A percentile compares a stretch with the other conserved stretches of the same genome.
phyloP scores from a whole-genome alignment of 2,888 invertebrate species.

The Onthophagus sagittarius region DNA sequence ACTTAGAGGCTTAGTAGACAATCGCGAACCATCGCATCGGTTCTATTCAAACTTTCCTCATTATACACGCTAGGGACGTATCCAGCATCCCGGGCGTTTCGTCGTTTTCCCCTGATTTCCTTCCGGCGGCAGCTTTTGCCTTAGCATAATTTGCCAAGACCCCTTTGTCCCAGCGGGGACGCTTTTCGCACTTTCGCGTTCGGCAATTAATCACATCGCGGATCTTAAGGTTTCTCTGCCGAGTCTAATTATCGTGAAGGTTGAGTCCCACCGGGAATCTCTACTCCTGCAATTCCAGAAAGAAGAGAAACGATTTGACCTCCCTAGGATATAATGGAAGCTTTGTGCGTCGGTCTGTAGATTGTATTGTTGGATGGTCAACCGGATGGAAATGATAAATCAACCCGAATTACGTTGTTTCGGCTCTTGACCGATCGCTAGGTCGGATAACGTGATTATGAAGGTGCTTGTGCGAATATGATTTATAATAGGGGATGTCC shows the following conservation, averaged over 20 bases:
- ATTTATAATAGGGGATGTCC: neutral
- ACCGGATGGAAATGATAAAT: neutral
- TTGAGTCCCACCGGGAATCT: neutral
- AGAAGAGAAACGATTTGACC: neutral
- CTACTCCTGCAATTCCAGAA: neutral
- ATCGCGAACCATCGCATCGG: neutral
- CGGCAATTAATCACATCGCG: neutral
- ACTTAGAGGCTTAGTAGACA: neutral
- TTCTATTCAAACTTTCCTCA: neutral
- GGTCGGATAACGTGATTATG: neutral
- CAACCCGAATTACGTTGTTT: neutral
- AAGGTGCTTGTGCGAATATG: neutral
- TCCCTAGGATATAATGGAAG: neutral
- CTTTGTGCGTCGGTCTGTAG: neutral
- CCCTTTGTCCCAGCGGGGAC: neutral
- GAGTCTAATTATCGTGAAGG: neutral
- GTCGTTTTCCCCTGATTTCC: neutral
- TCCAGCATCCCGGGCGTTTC: neutral
- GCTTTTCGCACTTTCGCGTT: neutral
- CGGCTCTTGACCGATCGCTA: neutral
- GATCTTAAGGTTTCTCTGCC: neutral
- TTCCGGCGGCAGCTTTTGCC: neutral
- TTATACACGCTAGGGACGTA: neutral
- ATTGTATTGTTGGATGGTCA: neutral
- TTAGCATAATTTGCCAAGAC: neutral